A percentile compares a stretch with the other conserved stretches of the same genome.
Conservation (phyloP, 2,113 vertebrate species). For the Cisticola juncidis region DNA sequence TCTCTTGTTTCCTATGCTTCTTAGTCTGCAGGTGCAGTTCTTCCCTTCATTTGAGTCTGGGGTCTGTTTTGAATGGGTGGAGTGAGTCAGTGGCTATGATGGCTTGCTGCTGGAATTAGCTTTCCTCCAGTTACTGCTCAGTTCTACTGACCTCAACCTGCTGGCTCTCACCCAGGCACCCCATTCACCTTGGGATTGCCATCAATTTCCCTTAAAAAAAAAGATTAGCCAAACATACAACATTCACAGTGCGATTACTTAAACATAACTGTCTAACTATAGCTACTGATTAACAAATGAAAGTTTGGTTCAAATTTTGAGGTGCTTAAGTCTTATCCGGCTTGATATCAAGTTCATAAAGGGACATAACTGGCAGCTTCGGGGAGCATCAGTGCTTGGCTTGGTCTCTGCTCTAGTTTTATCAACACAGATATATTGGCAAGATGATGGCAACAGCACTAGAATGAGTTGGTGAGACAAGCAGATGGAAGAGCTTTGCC, state of each 20-base stretch:
- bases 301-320: not conserved
- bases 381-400: not conserved
- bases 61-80: not conserved
- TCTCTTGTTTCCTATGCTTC: fast-evolving
- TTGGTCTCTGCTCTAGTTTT: not conserved
- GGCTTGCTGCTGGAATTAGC: not conserved
- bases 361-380: not conserved
- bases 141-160: not conserved
- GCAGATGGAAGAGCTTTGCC: not conserved
- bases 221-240: not conserved
- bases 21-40: not conserved
- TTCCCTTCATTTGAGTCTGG: not conserved
- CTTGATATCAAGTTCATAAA: not conserved
- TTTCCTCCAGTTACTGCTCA: not conserved
- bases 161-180: not conserved
- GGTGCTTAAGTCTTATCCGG: fast-evolving
- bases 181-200: not conserved
- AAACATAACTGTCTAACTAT: not conserved
- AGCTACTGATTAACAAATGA: not conserved
- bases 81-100: not conserved
- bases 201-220: not conserved
- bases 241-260: not conserved
- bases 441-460: no score
- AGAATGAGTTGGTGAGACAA: not conserved
- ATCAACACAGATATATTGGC: fast-evolving